Conservation (phyloP, 1,140 invertebrate genomes). For the Drosophila willistoni region DNA sequence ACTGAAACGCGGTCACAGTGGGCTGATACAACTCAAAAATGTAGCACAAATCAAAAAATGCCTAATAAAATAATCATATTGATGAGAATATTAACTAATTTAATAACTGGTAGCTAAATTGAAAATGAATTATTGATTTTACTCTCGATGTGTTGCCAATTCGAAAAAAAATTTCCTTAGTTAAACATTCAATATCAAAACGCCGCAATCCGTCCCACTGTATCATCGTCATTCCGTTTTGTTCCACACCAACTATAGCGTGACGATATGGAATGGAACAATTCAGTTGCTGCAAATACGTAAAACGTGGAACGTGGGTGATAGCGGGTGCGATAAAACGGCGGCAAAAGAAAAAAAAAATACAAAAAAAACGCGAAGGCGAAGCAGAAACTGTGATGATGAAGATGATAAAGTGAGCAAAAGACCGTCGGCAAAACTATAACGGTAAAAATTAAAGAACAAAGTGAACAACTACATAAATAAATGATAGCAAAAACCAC, state of each 20-base stretch:
- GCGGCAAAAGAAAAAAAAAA: conserved; percentile 6
- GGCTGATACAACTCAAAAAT: neutral
- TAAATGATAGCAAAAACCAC: conserved; percentile 31
- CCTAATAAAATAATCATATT: neutral
- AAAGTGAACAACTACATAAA: conserved; percentile 4
- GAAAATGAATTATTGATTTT: no score
- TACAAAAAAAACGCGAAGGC: conserved; percentile 21
- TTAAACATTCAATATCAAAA: neutral
- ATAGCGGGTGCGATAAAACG: neutral
- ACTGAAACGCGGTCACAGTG: conserved; percentile 2
- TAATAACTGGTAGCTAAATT: no score
- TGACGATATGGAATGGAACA: conserved; percentile 52
- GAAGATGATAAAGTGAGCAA: conserved; percentile 26
- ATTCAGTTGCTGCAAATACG: conserved; percentile 47
- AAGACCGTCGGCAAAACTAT: conserved; percentile 68
- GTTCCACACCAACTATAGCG: conserved; percentile 42
- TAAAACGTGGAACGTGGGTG: conserved; percentile 23
- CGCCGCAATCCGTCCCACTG: neutral
- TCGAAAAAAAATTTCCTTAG: neutral
- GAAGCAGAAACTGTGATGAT: conserved; percentile 25
- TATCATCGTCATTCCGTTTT: conserved; percentile 9
- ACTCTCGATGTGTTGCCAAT: no score
- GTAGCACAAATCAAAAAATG: neutral
- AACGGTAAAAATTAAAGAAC: conserved; percentile 4
- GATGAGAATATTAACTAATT: no score